Evolutionary conservation across 2,888 invertebrate species (phyloP).

Genomic region (Anoplius nigerrimus): DNA sequence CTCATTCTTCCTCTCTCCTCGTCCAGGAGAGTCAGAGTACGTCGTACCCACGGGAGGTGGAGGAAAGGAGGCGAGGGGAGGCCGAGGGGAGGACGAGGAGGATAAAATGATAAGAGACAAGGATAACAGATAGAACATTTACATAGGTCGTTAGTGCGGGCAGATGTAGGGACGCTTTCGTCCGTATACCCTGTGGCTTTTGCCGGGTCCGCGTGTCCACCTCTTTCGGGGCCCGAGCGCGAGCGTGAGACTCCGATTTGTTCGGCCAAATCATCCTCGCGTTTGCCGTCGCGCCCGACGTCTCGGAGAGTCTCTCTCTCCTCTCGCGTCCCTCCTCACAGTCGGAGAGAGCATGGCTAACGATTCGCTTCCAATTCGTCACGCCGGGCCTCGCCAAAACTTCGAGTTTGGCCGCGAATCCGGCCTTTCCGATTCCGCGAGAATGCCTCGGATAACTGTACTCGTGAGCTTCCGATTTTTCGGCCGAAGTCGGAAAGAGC

Average conservation of each 20-base stretch:
- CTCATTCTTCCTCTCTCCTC: slow-evolving; percentile 32
- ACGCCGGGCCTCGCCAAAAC: too few relatives aligned
- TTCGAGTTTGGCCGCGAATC: too few relatives aligned
- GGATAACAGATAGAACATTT: slow-evolving; percentile 71
- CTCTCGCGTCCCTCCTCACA: too few relatives aligned
- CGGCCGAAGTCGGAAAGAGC: too few relatives aligned
- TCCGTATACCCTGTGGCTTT: slow-evolving; percentile 21
- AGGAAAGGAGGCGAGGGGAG: too few relatives aligned
- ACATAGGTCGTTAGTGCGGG: slow-evolving; percentile 72
- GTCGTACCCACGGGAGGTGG: slow-evolving; percentile 30
- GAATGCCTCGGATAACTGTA: too few relatives aligned
- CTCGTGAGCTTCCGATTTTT: too few relatives aligned
- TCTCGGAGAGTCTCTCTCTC: too few relatives aligned
- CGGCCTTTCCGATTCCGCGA: too few relatives aligned
- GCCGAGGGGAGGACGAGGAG: slow-evolving; percentile 45
- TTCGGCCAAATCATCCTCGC: not conserved
- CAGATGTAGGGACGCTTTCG: slow-evolving; percentile 48
- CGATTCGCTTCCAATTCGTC: too few relatives aligned
- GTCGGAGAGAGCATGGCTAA: too few relatives aligned
- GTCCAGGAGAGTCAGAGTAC: slow-evolving; percentile 35
- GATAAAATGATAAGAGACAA: slow-evolving; percentile 71
- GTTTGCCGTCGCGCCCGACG: too few relatives aligned
- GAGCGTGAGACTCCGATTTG: slow-evolving; percentile 5
- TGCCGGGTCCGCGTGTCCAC: slow-evolving; percentile 24
- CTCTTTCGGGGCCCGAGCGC: not conserved